Evolutionary conservation across 2,797 vertebrate species (phyloP).

Genomic region (Melanotaenia trifasciata): DNA sequence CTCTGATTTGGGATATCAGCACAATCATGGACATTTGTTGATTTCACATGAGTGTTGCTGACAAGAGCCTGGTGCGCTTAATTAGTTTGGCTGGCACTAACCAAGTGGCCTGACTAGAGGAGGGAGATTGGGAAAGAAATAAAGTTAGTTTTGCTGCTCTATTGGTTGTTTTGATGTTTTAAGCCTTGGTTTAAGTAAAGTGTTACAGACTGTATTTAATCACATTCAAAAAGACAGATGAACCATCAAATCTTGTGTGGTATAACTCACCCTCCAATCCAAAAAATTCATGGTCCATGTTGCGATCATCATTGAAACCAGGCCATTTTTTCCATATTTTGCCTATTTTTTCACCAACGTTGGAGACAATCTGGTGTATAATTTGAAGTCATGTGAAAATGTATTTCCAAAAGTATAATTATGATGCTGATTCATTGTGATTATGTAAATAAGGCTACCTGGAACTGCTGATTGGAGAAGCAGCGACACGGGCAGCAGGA

Average conservation of each 20-base stretch:
- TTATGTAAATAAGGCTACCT: constrained; percentile 67
- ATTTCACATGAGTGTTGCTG: no score
- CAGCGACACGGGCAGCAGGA: constrained; percentile 83
- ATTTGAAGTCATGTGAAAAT: constrained; percentile 2
- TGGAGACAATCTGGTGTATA: constrained; percentile 75
- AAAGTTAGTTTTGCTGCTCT: neutral
- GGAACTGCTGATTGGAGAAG: constrained; percentile 79
- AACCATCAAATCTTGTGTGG: no score
- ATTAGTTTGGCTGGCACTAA: no score
- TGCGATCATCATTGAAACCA: constrained; percentile 81
- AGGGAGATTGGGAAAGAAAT: neutral
- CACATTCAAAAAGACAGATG: no score
- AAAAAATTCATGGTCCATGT: constrained; percentile 89
- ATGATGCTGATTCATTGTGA: neutral
- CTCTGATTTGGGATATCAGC: no score
- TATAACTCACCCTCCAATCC: constrained; percentile 84
- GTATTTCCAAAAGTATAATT: neutral
- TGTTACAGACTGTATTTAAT: no score
- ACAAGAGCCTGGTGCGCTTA: no score
- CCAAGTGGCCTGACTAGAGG: no score
- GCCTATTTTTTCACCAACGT: constrained; percentile 73
- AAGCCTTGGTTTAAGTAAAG: neutral
- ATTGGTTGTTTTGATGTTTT: no score
- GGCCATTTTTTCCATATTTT: constrained; percentile 85
- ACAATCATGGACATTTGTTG: no score